Conservation (phyloP, 2,797 vertebrate genomes). For the Spheniscus humboldti region DNA sequence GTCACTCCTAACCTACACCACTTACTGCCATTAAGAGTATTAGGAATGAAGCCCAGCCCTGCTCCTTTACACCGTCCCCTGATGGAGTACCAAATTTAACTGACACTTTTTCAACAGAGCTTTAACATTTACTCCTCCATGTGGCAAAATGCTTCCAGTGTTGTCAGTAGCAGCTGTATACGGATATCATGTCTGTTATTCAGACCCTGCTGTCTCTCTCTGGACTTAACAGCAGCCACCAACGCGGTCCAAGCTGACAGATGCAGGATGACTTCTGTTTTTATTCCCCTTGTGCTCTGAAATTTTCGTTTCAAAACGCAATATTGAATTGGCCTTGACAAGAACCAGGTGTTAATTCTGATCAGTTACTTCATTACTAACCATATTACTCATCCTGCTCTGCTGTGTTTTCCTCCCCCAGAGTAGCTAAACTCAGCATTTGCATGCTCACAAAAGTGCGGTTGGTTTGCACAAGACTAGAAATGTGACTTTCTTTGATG, state of each 20-base stretch:
- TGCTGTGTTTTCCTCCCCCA: not conserved
- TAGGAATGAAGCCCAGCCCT: not conserved
- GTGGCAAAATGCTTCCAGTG: not conserved
- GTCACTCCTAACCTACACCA: not conserved
- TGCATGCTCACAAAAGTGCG: not conserved
- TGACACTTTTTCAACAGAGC: not conserved
- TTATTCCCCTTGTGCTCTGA: not conserved
- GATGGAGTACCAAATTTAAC: not conserved
- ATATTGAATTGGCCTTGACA: not conserved
- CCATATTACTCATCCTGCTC: not conserved
- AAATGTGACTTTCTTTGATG: not conserved
- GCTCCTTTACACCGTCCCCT: not conserved
- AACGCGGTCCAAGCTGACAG: not conserved
- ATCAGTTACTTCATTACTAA: not conserved
- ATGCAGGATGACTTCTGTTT: not conserved
- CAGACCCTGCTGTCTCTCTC: not conserved
- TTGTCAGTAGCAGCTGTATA: not conserved
- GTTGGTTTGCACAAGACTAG: not conserved
- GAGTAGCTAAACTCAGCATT: not conserved
- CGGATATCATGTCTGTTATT: not conserved
- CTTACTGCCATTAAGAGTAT: not conserved
- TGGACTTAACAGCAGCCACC: not conserved
- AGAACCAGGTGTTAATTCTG: slow-evolving; percentile 4
- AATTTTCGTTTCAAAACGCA: not conserved
- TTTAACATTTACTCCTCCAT: not conserved